Percentiles rank a stretch among this genome's conserved stretches.
phyloP scores from a whole-genome alignment of 1,140 invertebrate genomes.

The Drosophila tropicalis region DNA sequence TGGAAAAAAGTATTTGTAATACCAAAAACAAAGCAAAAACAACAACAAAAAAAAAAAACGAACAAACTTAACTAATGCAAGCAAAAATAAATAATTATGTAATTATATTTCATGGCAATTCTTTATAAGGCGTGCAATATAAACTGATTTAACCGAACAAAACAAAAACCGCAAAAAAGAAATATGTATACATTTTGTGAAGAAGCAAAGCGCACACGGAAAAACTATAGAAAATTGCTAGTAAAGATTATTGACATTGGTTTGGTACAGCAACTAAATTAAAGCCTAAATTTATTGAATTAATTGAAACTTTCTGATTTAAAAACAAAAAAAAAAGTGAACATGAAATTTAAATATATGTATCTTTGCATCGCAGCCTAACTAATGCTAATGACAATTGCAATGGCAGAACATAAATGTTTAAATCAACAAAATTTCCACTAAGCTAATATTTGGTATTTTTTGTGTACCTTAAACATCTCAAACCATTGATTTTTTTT shows the following conservation, averaged over 20 bases:
- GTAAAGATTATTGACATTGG: slow-evolving; percentile 1
- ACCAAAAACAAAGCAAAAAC: slow-evolving; percentile 57
- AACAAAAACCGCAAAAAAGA: background rate
- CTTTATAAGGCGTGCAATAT: slow-evolving; percentile 54
- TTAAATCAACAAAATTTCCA: no score
- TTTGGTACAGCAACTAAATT: background rate
- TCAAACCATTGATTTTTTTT: no score
- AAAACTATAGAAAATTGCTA: background rate
- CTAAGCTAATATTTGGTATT: no score
- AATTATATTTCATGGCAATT: slow-evolving; percentile 15
- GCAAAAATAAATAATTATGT: slow-evolving; percentile 53
- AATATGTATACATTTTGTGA: background rate
- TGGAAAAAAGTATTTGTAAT: slow-evolving; percentile 70
- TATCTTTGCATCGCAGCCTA: no score
- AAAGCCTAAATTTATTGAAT: background rate
- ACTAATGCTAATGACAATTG: no score
- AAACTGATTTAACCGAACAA: slow-evolving; percentile 20
- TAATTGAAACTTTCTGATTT: background rate
- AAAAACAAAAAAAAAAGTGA: background rate
- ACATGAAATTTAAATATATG: no score
- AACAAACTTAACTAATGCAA: slow-evolving; percentile 56
- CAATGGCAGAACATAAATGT: no score
- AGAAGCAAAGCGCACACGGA: background rate
- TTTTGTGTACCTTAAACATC: no score
- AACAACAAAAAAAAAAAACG: slow-evolving; percentile 31